Evolutionary conservation across 2,888 invertebrate species (phyloP), one percentile per base, ranked within the genome.

Genomic region (Monopis laevigella): DNA sequence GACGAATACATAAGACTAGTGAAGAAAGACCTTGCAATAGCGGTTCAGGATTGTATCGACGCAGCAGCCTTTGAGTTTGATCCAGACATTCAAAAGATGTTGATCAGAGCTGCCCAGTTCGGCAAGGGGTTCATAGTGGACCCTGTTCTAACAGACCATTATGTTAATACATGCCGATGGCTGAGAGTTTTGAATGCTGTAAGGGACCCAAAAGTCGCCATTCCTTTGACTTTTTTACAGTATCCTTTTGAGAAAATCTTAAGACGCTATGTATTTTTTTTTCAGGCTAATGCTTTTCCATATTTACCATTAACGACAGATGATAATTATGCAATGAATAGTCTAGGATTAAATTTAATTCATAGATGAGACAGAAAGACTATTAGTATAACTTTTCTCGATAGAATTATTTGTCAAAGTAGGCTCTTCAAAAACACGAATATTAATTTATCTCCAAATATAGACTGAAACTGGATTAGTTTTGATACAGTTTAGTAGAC

Each of bases 1-100:
- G 95, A 97, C 66, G 97, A 97, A 59, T 98, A 97, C 66, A 89
- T 98, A 43, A 87, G 92, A 45, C 82, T 96, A 43, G 92, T 97
- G 11, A 90, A 90, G 52, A 87, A 89, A 27, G 87, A 89, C 52
- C 74, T 98, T 39, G 82, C 88, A n/a, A 67, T 77, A 35, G 97
- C 96, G 0, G 93, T 98, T 0, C 86, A 87, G 47, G 92, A 96
- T 59, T 98, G 98, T 59, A 90, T 98, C 41, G 90, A 93, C 57
- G 96, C 96, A 0, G 96, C 97, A 0, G 90, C 93, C 2, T 92
- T 91, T 64, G 96, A 98, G 65, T 94, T 93, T 69, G 87, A 89
- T 56, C 83, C 93, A 0, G 86, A 88, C 32, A 89, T 91, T 1
- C 97, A 98, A 70, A 96, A 96, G 68, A 88, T 90, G 78, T 78